Evolutionary conservation across 2,113 vertebrate species (phyloP).

Genomic region (Hassar affinis): DNA sequence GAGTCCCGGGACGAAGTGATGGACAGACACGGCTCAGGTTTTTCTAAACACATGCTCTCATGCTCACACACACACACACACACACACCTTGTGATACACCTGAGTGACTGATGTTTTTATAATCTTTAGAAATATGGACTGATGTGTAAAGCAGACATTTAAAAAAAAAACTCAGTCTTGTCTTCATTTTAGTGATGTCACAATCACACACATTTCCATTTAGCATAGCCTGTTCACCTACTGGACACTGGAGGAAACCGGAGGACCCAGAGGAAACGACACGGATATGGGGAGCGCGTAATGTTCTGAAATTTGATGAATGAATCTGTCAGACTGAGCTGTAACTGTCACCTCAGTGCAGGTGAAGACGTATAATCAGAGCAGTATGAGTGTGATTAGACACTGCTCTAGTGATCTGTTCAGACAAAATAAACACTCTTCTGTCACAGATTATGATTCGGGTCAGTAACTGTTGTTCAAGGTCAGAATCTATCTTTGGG

Average conservation of each 20-base stretch:
- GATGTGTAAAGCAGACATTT: not conserved
- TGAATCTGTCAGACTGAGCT: not conserved
- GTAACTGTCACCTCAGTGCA: not conserved
- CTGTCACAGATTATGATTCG: not conserved
- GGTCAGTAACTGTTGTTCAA: not conserved
- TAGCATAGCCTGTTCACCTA: not conserved
- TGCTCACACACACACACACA: not conserved
- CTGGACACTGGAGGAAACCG: not conserved
- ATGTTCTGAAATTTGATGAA: no score
- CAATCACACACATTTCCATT: not conserved
- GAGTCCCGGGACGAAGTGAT: slow-evolving; percentile 83
- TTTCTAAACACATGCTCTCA: slow-evolving; percentile 65
- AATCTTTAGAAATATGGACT: no score
- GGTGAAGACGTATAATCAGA: not conserved
- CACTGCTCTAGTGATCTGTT: not conserved
- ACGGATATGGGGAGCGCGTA: no score
- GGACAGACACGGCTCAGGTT: slow-evolving; percentile 90
- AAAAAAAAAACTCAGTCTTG: no score
- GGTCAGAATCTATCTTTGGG: not conserved
- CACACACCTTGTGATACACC: no score
- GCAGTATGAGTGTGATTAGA: not conserved
- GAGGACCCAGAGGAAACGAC: no score
- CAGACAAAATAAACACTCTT: not conserved
- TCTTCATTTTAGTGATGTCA: no score
- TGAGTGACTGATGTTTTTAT: no score